Evolutionary conservation across 2,797 vertebrate species (phyloP).

Genomic region (Leptatherina wallacei): DNA sequence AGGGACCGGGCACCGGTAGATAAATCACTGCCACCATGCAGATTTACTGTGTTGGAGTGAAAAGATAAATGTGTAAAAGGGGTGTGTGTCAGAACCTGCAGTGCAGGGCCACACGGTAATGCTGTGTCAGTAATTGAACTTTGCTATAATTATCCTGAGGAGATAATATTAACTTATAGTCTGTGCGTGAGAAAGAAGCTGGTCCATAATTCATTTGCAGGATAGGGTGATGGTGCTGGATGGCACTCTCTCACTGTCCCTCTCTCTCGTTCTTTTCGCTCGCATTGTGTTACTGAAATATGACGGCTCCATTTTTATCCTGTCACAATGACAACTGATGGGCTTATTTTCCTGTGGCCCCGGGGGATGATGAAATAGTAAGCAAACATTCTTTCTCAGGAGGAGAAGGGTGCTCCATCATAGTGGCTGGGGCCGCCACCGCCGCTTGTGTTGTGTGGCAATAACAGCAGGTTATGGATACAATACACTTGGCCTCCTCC

Average conservation of each 20-base stretch:
- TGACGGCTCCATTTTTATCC: slow-evolving; percentile 99
- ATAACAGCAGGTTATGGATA: slow-evolving; percentile 80
- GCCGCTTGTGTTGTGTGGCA: slow-evolving; percentile 80
- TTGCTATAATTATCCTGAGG: slow-evolving; percentile 98
- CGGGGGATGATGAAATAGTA: slow-evolving; percentile 97
- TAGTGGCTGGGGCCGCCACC: slow-evolving; percentile 78
- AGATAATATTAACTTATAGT: slow-evolving; percentile 99
- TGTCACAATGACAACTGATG: slow-evolving; percentile 99
- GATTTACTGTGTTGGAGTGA: slow-evolving; percentile 90
- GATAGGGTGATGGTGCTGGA: slow-evolving; percentile 82
- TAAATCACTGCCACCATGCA: slow-evolving; percentile 95
- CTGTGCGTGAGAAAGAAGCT: slow-evolving; percentile 86
- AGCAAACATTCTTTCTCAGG: slow-evolving; percentile 94
- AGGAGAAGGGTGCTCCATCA: slow-evolving; percentile 93
- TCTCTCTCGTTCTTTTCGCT: slow-evolving; percentile 71
- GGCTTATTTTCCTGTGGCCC: slow-evolving; percentile 96
- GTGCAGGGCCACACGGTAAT: slow-evolving; percentile 87
- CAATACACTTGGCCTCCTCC: slow-evolving; percentile 79
- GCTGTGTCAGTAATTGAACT: slow-evolving; percentile 98
- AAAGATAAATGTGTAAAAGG: slow-evolving; percentile 95
- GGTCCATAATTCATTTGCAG: slow-evolving; percentile 93
- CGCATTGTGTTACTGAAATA: slow-evolving; percentile 99
- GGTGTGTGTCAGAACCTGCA: slow-evolving; percentile 87
- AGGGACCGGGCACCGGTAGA: slow-evolving; percentile 84
- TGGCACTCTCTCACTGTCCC: slow-evolving; percentile 68